Conservation (phyloP, 2,888 invertebrate genomes). For the Luperina testacea region DNA sequence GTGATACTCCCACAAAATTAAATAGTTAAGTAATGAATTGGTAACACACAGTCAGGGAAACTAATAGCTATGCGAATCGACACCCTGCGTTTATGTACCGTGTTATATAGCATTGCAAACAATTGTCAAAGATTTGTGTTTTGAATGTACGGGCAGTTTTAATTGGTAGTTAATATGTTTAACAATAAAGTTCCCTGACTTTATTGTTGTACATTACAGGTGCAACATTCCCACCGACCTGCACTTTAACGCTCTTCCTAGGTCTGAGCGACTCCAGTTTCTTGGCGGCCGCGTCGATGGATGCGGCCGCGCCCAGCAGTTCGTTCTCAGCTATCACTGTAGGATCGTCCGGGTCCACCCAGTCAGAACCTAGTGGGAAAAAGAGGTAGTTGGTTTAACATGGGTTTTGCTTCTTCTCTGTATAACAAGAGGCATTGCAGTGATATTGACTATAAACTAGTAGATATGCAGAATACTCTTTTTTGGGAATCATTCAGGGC, state of each 20-base stretch:
- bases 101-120: background rate
- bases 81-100: background rate
- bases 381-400: background rate
- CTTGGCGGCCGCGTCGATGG: conserved; percentile 99
- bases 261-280: conserved; percentile 98
- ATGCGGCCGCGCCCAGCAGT: conserved; percentile 98
- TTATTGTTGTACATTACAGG: background rate
- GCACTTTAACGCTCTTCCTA: conserved; percentile 94
- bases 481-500: too few relatives aligned
- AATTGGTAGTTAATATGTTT: background rate
- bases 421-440: too few relatives aligned
- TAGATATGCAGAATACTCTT: too few relatives aligned
- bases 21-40: background rate
- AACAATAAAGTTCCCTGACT: too few relatives aligned
- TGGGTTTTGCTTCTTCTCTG: too few relatives aligned
- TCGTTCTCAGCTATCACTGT: conserved; percentile 99
- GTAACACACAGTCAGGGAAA: background rate
- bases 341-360: conserved; percentile 99
- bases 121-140: background rate
- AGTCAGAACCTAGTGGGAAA: conserved; percentile 93
- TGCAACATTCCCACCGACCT: conserved; percentile 69
- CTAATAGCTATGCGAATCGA: background rate
- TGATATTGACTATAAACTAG: too few relatives aligned
- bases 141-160: background rate
- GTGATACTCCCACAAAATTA: background rate